Percentiles rank a stretch among this genome's conserved stretches.
phyloP scores from a whole-genome alignment of 2,888 invertebrate species.

The Drosophila prostipennis region DNA sequence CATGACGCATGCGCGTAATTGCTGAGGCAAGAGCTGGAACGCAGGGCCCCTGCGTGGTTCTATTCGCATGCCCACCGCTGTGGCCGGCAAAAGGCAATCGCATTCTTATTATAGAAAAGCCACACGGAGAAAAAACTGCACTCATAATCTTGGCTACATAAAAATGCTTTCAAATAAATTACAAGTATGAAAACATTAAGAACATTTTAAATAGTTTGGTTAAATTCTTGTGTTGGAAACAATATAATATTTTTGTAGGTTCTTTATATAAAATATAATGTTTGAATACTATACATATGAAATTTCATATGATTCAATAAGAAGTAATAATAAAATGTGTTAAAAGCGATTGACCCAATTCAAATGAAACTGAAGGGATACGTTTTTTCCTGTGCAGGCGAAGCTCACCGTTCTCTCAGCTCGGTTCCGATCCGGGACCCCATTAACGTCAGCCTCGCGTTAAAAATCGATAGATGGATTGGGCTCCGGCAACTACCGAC shows the following conservation, averaged over 20 bases:
- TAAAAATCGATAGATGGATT: conserved; percentile 84
- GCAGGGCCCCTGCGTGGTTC: conserved; percentile 24
- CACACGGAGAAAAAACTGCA: background rate
- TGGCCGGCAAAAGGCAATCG: conserved; percentile 60
- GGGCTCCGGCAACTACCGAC: conserved; percentile 67
- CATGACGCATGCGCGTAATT: conserved; percentile 79
- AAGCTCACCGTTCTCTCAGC: conserved; percentile 10
- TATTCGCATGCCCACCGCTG: conserved; percentile 64
- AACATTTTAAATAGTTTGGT: no score
- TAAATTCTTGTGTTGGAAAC: no score
- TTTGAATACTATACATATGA: no score
- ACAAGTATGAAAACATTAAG: no score
- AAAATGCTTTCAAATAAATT: no score
- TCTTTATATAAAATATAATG: no score
- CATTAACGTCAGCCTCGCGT: conserved; percentile 84
- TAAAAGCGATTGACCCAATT: no score
- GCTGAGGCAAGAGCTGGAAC: conserved; percentile 30
- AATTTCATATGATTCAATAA: no score
- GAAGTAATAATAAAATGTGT: no score
- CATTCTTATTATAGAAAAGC: conserved; percentile 76
- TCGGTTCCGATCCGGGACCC: conserved; percentile 57
- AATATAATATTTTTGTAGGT: no score
- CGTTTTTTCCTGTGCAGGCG: conserved; percentile 18
- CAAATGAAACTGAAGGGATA: no score
- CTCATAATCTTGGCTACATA: no score